Base-by-base conservation (phyloP, 2,797 vertebrate species). In the Lates japonicus region DNA sequence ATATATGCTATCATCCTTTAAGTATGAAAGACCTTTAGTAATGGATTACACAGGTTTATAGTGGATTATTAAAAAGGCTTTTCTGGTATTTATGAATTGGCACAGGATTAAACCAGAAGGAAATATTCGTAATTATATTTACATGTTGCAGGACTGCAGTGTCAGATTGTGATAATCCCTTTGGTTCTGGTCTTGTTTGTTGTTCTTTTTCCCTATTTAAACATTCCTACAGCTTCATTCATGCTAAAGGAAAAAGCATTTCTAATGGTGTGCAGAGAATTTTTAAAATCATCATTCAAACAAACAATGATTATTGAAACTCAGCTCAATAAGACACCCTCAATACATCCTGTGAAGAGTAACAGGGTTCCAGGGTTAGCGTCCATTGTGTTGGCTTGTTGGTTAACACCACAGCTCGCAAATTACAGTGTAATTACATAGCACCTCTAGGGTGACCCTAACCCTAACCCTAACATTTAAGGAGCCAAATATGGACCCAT, bases 1-100 rank as follows among this genome's bases (percentile, higher is more conserved):
- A 76, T 78, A 63, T 46, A 70, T 14, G 0, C 13, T 41, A 37
- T 89, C 20, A 76, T 84, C 63, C 14, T 58, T 68, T 60, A 55
- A 75, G 58, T 75, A 65, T 80, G 57, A 87, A 80, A 88, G 35
- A 65, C 60, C 39, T 76, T 75, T 67, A 74, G 67, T 66, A 66
- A 89, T 76, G 85, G 72, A 90, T 92, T 89, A 81, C 66, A 84
- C 63, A 59, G 63, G 33, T 74, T 90, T 71, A 78, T 22, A 65
- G 49, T 48, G 62, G 68, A 85, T 86, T 70, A 87, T 81, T 71
- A 76, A 58, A 76, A 63, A 33, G 33, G 5, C 22, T 83, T 82
- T 74, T 71, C 29, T 80, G 41, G 49, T 61, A 44, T 86, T 87
- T 81, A 85, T 78, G 71, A 80, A 82, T 70, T 84, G 79, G 79